These are phyloP conservation scores for Entomyzon cyanotis DNA, from an alignment of 2,113 vertebrate genomes.

Conservation along the genomic window DNA sequence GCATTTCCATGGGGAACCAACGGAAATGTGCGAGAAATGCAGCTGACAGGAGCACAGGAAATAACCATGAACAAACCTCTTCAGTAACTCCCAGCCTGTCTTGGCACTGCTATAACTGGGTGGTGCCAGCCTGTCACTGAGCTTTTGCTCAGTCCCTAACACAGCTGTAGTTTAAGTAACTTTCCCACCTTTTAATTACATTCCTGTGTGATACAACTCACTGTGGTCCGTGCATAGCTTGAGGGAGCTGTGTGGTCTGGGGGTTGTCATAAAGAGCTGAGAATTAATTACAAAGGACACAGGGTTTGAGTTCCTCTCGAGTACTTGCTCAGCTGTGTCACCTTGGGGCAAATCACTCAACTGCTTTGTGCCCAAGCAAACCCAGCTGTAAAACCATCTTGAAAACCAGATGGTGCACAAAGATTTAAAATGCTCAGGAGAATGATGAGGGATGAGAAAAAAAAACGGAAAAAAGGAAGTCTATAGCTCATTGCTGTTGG, in stretches of 20 bases:
- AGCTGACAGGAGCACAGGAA: not conserved
- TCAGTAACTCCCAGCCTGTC: not conserved
- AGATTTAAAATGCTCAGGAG: not conserved
- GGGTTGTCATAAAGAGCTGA: not conserved
- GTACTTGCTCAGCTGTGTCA: conserved; percentile 37
- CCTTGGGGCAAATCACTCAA: conserved; percentile 26
- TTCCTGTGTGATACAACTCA: not conserved
- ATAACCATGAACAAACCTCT: not conserved
- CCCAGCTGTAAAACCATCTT: conserved; percentile 42
- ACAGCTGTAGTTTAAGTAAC: not conserved
- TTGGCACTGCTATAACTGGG: not conserved
- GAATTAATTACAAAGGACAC: conserved; percentile 7
- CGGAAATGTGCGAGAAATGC: not conserved
- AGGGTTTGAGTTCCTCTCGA: not conserved
- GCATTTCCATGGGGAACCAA: not conserved
- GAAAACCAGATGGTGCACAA: conserved; percentile 40
- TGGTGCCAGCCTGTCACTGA: not conserved
- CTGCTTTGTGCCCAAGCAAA: conserved; percentile 30
- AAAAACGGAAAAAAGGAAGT: not conserved
- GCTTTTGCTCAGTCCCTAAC: not conserved
- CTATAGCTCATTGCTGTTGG: not conserved
- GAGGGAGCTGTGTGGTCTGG: not conserved
- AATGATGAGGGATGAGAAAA: not conserved
- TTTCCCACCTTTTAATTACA: conserved; percentile 6
- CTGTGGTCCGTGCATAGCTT: not conserved